Base-by-base conservation (phyloP, 2,113 vertebrate genomes). In the Cygnus atratus region DNA sequence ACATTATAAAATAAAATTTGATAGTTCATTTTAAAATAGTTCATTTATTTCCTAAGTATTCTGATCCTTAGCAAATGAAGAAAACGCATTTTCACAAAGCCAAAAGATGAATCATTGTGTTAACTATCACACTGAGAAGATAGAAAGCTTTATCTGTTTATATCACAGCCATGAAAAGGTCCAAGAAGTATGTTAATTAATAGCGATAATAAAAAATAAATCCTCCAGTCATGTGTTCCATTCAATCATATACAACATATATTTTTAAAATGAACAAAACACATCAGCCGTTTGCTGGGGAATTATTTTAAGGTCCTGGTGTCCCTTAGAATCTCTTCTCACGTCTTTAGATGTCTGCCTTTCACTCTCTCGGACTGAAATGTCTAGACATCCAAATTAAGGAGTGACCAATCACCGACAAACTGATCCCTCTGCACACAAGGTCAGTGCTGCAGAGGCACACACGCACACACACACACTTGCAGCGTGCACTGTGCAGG, bases 371-470 rank as follows among this genome's bases (percentile, higher is more conserved):
- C 9, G 67, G 97, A 93, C 88, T 93, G 93, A 93, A 97, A 93
- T 87, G 96, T 98, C 97, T 98, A 98, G 97, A 98, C 96, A 95
- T 78, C 97, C 97, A 97, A 97, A 98, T 98, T 97, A 98, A 97
- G 96, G 91, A 95, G 94, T 95, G 79, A 96, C 95, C 96, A 97
- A 96, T 97, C 95, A 95, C 78, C 15, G 44, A 63, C 93, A 95
- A 91, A 70, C 61, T 26, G 77, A 87, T 90, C 95, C 89, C 91
- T 89, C 89, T 92, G 92, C 65, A 29, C 39, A 92, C 95, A 96
- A 97, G 97, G 96, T 97, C 97, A 97, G 93, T 3, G 8, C 83
- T 67, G 21, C 92, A 71, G 88, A 88, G 83, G 88, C 90, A 54
- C 71, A 74, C 77, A 6, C 11, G 8, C 31, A 22, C n/a, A 13